Conservation (phyloP, 2,113 vertebrate species). For the Cisticola juncidis region DNA sequence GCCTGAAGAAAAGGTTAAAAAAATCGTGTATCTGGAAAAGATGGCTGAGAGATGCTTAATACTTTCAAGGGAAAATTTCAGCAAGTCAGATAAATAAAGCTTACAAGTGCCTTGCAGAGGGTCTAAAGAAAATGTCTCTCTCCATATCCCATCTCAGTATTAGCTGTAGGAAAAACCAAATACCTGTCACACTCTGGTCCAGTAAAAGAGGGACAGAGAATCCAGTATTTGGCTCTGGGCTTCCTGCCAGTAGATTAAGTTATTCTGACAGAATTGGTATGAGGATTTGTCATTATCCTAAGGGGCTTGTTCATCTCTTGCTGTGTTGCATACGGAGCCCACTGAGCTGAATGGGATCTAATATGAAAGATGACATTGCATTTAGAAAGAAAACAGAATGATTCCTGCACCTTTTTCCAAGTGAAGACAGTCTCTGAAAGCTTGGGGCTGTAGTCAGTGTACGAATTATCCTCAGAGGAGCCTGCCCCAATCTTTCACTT, state of each 20-base stretch:
- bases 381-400: not conserved
- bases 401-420: not conserved
- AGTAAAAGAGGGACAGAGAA: not conserved
- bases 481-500: not conserved
- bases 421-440: not conserved
- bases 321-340: not conserved
- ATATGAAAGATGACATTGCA: constrained; percentile 50
- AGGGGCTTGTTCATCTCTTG: not conserved
- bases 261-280: not conserved
- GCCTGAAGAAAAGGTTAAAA: not conserved
- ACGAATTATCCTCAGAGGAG: not conserved
- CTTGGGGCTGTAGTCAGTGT: not conserved
- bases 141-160: not conserved
- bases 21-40: not conserved
- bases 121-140: not conserved
- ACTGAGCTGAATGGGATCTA: constrained; percentile 30
- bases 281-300: constrained; percentile 9
- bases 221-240: not conserved
- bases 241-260: not conserved
- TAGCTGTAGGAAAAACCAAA: not conserved
- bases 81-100: not conserved
- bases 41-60: not conserved
- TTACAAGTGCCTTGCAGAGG: not conserved
- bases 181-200: not conserved
- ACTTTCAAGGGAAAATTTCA: constrained; percentile 5